phyloP scores from a whole-genome alignment of 2,797 vertebrate species.

The Neosilurus hyrtlii region DNA sequence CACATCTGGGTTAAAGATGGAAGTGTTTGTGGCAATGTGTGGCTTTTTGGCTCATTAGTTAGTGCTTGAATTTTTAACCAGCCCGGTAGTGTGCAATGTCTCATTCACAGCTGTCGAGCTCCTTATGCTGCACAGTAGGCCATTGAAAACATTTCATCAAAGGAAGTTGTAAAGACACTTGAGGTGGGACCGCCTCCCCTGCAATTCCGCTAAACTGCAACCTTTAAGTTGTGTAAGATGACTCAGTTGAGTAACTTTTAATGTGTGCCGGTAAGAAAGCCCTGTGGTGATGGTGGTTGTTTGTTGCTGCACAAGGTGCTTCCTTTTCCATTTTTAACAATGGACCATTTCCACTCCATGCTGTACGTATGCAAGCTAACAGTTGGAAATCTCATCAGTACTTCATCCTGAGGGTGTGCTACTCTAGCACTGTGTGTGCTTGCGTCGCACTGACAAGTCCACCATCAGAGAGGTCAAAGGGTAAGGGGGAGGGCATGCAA shows the following conservation, averaged over 20 bases:
- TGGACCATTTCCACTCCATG: slow-evolving; percentile 70
- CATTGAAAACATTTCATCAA: slow-evolving; percentile 17
- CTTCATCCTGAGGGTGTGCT: slow-evolving; percentile 6
- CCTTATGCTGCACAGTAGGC: slow-evolving; percentile 6
- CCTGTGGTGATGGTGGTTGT: slow-evolving; percentile 63
- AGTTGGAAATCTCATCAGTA: slow-evolving; percentile 74
- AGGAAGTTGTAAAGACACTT: slow-evolving; percentile 36
- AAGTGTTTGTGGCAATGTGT: slow-evolving; percentile 5
- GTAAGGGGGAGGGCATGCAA: no score
- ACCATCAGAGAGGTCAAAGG: no score
- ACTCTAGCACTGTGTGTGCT: background rate
- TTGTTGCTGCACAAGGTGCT: slow-evolving; percentile 75
- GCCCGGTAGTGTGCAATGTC: slow-evolving; percentile 18
- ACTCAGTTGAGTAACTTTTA: slow-evolving; percentile 57
- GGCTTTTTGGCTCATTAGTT: slow-evolving; percentile 46
- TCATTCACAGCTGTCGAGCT: slow-evolving; percentile 14
- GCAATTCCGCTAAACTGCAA: slow-evolving; percentile 33
- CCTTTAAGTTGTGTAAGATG: slow-evolving; percentile 46
- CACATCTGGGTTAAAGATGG: slow-evolving; percentile 27
- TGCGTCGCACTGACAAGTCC: background rate
- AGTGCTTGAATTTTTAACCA: slow-evolving; percentile 2
- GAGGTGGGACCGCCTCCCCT: slow-evolving; percentile 21
- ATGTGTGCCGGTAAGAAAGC: slow-evolving; percentile 53
- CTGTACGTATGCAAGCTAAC: slow-evolving; percentile 70
- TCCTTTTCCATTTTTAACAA: slow-evolving; percentile 72